These are phyloP conservation scores for Drosophila kokeensis DNA, from an alignment of 2,888 invertebrate species.

Conservation along the genomic window DNA sequence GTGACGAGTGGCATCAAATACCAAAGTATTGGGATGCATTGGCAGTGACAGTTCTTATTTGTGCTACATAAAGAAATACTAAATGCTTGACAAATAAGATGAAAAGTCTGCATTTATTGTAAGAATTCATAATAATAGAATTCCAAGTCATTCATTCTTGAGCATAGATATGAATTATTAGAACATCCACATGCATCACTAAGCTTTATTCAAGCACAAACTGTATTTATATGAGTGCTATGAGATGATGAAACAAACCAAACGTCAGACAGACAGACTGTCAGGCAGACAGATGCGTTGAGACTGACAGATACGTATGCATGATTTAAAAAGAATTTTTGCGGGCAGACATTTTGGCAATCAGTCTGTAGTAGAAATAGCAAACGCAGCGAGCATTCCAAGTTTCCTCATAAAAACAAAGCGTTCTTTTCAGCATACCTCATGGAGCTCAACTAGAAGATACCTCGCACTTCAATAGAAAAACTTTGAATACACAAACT, in stretches of 20 bases:
- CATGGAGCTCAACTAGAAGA: neutral
- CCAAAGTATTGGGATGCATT: constrained; percentile 15
- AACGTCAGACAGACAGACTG: constrained; percentile 35
- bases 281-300: constrained; percentile 2
- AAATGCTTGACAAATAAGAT: neutral
- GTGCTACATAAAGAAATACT: neutral
- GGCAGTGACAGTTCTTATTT: neutral
- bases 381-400: constrained; percentile 33
- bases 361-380: constrained; percentile 6
- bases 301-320: constrained; percentile 20
- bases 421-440: neutral
- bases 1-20: constrained; percentile 8
- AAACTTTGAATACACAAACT: neutral
- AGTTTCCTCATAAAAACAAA: constrained; percentile 36
- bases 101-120: neutral
- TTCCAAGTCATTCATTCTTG: constrained; percentile 15
- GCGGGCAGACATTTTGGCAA: constrained; percentile 33
- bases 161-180: constrained; percentile 16
- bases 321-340: constrained; percentile 26
- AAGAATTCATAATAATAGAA: neutral
- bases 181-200: constrained; percentile 54
- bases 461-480: constrained; percentile 3
- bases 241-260: constrained; percentile 69
- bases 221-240: constrained; percentile 48
- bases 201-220: constrained; percentile 63